phyloP scores from a whole-genome alignment of 2,113 vertebrate genomes.

The Trogon surrucura region DNA sequence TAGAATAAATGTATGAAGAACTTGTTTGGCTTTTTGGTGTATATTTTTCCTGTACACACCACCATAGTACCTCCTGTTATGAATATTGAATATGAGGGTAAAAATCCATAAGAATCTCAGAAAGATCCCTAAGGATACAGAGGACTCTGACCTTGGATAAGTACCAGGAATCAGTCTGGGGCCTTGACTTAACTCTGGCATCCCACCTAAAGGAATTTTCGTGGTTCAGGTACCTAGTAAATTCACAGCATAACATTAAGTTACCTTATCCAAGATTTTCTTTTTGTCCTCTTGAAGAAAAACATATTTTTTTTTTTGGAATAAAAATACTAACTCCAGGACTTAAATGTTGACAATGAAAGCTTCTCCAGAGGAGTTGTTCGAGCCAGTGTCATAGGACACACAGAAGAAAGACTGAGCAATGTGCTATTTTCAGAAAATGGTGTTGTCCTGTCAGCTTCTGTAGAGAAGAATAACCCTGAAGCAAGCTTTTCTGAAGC shows the following conservation, averaged over 20 bases:
- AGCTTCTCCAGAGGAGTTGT: background rate
- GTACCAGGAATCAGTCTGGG: background rate
- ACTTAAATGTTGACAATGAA: background rate
- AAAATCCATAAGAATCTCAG: background rate
- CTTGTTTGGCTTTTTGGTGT: background rate
- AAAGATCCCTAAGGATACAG: background rate
- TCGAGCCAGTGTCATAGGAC: background rate
- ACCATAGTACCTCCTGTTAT: background rate
- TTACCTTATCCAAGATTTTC: background rate
- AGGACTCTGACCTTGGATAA: background rate
- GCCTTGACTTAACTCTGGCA: background rate
- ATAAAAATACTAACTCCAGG: background rate
- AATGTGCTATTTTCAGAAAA: background rate
- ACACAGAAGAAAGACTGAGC: background rate
- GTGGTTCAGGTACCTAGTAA: background rate
- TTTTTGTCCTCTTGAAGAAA: background rate
- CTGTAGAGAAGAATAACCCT: background rate
- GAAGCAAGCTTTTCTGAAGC: background rate
- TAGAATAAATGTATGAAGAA: background rate
- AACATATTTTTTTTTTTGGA: background rate
- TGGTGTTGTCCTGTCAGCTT: background rate
- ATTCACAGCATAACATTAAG: background rate
- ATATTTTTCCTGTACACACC: background rate
- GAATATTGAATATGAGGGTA: background rate
- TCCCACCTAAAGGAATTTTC: background rate